Base-by-base conservation (phyloP, 2,888 invertebrate genomes). In the Hypselothyrea guttata region DNA sequence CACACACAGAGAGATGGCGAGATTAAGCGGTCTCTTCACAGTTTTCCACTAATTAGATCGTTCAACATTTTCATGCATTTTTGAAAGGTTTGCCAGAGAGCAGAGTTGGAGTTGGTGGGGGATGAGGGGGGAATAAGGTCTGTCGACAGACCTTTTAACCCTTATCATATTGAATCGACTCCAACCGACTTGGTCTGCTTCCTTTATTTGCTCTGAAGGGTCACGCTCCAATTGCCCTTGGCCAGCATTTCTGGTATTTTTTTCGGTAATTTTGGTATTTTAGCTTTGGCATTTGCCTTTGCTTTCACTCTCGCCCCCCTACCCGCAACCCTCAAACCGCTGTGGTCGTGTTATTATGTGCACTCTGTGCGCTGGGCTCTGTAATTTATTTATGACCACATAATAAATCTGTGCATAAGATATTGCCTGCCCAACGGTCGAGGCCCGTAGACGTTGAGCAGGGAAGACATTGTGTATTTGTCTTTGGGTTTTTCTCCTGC, bases 361-460 rank as follows among this genome's bases (percentile, higher is more conserved):
- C 62, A 73, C 64, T 60, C 73, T 68, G 76, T 74, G 77, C 64
- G 61, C 59, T 75, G 69, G 72, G 74, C 63, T 73, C 71, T 74
- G 84, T 82, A 82, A 79, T 86, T 86, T 86, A 87, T 87, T 86
- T 87, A 86, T 87, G 85, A 85, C 85, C 85, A 85, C 79, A 87
- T 79, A 78, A 86, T 86, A 86, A 86, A 86, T 86, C 86, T 86
- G 79, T 65, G 75, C 79, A 71, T 64, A 84, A 86, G 83, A 84
- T 79, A 79, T 78, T 75, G 71, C 71, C 67, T 48, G 84, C 34
- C 77, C 74, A 58, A 16, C 49, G 70, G 74, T 52, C 77, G 76
- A 45, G 55, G 8, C 30, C 34, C 47, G 18, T 7, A 49, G 56
- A 57, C 31, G 35, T 35, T 9, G 42, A 33, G 42, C 34, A 22